A percentile compares a stretch with the other conserved stretches of the same genome.
Evolutionary conservation across 1,140 invertebrate species (phyloP).

Genomic region (Drosophila grimshawi): DNA sequence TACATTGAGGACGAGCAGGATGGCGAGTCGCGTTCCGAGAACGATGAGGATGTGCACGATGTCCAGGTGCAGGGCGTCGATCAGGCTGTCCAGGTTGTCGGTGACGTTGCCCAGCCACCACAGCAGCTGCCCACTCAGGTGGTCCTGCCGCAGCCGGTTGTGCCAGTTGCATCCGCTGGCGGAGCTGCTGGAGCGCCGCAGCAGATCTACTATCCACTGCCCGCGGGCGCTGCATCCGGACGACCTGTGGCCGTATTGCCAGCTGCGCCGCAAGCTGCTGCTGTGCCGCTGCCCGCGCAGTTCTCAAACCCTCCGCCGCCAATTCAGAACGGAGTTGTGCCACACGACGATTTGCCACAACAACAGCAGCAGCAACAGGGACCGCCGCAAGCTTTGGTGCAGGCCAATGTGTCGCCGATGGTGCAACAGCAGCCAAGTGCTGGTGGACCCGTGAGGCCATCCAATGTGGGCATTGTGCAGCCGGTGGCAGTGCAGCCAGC

Average conservation of each 20-base stretch:
- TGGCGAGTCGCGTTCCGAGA: conserved; percentile 87
- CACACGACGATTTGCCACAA: conserved; percentile 74
- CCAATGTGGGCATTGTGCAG: conserved; percentile 55
- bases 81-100: conserved; percentile 61
- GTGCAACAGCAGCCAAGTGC: conserved; percentile 58
- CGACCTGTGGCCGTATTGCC: conserved; percentile 72
- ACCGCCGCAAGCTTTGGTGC: conserved; percentile 63
- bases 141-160: conserved; percentile 60
- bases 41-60: conserved; percentile 86
- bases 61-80: conserved; percentile 66
- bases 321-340: conserved; percentile 78
- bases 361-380: conserved; percentile 51
- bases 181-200: conserved; percentile 54
- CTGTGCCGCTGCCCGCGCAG: conserved; percentile 79
- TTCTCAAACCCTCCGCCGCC: conserved; percentile 77
- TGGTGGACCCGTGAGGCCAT: conserved; percentile 43
- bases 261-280: conserved; percentile 66
- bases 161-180: conserved; percentile 58
- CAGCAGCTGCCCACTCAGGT: conserved; percentile 65
- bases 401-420: conserved; percentile 64
- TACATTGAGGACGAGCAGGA: conserved; percentile 86
- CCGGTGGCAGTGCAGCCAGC: conserved; percentile 56
- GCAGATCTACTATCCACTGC: conserved; percentile 80
- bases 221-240: conserved; percentile 68
- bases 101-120: conserved; percentile 54